Conservation (phyloP, 2,797 vertebrate genomes). For the Sparus aurata region DNA sequence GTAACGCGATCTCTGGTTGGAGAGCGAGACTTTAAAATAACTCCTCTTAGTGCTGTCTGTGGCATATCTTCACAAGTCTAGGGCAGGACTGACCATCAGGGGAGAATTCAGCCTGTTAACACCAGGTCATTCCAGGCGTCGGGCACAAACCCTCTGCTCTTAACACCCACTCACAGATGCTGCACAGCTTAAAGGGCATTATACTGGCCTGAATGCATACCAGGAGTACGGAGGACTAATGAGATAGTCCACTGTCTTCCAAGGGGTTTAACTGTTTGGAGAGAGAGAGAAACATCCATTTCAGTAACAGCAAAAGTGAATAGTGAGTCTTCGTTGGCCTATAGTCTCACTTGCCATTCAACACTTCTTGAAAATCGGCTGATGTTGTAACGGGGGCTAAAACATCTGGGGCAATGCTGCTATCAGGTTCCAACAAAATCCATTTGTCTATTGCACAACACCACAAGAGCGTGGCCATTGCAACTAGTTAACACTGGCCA, state of each 20-base stretch:
- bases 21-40: constrained; percentile 74
- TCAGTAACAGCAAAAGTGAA: constrained; percentile 20
- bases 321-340: constrained; percentile 4
- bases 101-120: constrained; percentile 27
- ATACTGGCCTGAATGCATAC: constrained; percentile 16
- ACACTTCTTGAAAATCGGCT: neutral
- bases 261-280: constrained; percentile 34
- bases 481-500: constrained; percentile 7
- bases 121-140: constrained; percentile 27
- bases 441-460: constrained; percentile 30
- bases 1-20: constrained; percentile 56
- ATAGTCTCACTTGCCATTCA: constrained; percentile 10
- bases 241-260: constrained; percentile 29
- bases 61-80: constrained; percentile 40
- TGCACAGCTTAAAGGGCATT: constrained; percentile 40
- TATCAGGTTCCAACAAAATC: constrained; percentile 16
- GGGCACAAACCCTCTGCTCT: constrained; percentile 9
- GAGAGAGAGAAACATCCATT: constrained; percentile 16
- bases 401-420: neutral
- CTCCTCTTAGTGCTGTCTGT: constrained; percentile 41
- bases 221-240: constrained; percentile 23
- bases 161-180: constrained; percentile 26
- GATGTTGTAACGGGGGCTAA: neutral
- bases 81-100: constrained; percentile 23
- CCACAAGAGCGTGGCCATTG: neutral